Evolutionary conservation across 2,113 vertebrate species (phyloP).

Genomic region (Pseudorhombus dupliciocellatus): DNA sequence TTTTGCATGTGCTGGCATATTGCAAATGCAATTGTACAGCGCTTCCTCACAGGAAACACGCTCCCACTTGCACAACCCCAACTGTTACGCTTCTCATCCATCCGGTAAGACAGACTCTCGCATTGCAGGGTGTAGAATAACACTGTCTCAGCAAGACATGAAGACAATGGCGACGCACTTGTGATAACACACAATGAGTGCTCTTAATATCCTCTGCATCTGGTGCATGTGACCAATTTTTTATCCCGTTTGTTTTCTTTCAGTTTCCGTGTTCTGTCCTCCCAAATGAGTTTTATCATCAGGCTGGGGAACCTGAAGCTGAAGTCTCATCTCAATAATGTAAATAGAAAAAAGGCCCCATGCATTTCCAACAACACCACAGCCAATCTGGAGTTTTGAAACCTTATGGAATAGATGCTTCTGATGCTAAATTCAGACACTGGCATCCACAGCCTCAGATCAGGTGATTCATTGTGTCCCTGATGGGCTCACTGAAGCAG

Average conservation of each 20-base stretch:
- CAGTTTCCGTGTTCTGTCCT: background rate
- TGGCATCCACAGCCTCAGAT: background rate
- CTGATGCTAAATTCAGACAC: background rate
- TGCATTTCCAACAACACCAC: background rate
- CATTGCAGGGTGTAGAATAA: conserved; percentile 40
- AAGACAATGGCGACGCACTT: conserved; percentile 28
- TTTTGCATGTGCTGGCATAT: conserved; percentile 33
- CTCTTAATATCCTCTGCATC: conserved; percentile 4
- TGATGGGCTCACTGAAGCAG: background rate
- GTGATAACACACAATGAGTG: conserved; percentile 22
- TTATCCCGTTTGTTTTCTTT: background rate
- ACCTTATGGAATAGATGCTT: background rate
- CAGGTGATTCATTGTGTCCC: background rate
- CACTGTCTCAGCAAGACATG: conserved; percentile 31
- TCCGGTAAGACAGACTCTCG: conserved; percentile 50
- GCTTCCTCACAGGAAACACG: conserved; percentile 57
- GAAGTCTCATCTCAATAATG: background rate
- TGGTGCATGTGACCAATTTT: background rate
- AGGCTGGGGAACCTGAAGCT: background rate
- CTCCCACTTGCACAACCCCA: conserved; percentile 48
- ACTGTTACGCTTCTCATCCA: conserved; percentile 56
- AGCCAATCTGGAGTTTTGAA: background rate
- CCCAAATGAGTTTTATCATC: background rate
- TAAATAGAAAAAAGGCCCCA: background rate
- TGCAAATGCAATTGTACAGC: conserved; percentile 39